Percentiles rank a stretch among this genome's conserved stretches.
phyloP scores from a whole-genome alignment of 2,888 invertebrate genomes.

The Hybos culiciformis region DNA sequence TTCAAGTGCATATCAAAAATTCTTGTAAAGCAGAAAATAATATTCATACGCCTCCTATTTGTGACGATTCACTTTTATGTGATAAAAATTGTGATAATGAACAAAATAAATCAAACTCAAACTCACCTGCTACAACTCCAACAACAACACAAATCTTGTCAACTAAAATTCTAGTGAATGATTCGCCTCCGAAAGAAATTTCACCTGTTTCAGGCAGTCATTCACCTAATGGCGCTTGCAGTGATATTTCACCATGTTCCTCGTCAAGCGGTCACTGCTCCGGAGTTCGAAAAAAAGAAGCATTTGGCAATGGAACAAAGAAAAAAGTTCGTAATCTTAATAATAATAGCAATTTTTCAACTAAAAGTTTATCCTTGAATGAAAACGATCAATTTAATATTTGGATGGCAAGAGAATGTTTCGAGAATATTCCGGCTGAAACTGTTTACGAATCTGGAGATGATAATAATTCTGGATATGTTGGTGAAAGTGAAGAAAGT shows the following conservation, averaged over 20 bases:
- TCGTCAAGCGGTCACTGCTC: background rate
- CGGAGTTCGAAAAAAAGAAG: background rate
- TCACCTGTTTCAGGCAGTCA: background rate
- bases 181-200: background rate
- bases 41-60: too few relatives aligned
- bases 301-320: constrained; percentile 42
- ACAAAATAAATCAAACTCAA: too few relatives aligned
- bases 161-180: background rate
- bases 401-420: constrained; percentile 35
- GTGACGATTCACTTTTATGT: background rate
- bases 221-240: background rate
- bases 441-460: constrained; percentile 22
- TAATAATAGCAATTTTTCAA: constrained; percentile 11
- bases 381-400: constrained; percentile 24
- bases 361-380: constrained; percentile 10
- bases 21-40: too few relatives aligned
- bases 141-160: background rate
- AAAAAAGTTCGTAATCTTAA: constrained; percentile 43
- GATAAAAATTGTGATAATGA: constrained; percentile 1
- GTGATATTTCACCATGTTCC: constrained; percentile 1
- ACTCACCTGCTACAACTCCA: background rate
- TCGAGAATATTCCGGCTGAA: constrained; percentile 32
- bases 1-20: background rate
- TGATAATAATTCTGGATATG: constrained; percentile 17
- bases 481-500: constrained; percentile 24